Evolutionary conservation across 2,797 vertebrate species (phyloP).

Genomic region (Sebastes itinus): DNA sequence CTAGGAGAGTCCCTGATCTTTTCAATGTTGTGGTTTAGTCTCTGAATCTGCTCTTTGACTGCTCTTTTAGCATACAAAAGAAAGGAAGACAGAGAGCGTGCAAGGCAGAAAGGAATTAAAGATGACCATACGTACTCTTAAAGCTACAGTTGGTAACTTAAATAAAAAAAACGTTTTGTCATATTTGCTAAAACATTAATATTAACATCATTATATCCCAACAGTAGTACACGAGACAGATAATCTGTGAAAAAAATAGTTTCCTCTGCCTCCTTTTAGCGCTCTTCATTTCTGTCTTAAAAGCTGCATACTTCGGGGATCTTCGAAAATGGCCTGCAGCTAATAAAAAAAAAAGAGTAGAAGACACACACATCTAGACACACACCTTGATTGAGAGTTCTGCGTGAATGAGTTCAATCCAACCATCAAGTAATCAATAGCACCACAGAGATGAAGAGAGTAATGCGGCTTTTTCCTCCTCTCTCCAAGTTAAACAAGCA

Average conservation of each 20-base stretch:
- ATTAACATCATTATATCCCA: too few relatives aligned
- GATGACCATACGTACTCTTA: not conserved
- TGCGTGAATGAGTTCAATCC: constrained; percentile 53
- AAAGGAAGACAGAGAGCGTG: not conserved
- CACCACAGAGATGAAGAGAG: not conserved
- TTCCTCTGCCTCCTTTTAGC: too few relatives aligned
- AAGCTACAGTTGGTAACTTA: too few relatives aligned
- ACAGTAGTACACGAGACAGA: too few relatives aligned
- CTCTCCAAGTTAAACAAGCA: not conserved
- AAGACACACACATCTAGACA: constrained; percentile 33
- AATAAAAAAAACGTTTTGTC: too few relatives aligned
- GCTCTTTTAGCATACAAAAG: not conserved
- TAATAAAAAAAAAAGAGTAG: not conserved
- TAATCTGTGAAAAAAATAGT: too few relatives aligned
- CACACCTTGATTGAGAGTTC: constrained; percentile 31
- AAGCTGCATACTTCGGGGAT: not conserved
- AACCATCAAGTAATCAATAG: constrained; percentile 68
- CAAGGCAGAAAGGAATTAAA: not conserved
- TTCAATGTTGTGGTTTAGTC: not conserved
- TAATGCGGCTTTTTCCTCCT: not conserved
- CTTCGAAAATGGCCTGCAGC: not conserved
- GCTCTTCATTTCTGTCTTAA: not conserved
- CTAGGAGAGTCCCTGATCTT: constrained; percentile 14
- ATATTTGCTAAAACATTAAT: too few relatives aligned
- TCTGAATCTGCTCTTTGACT: not conserved